phyloP scores from a whole-genome alignment of 2,888 invertebrate species.

The Torymus aiolomorphi region DNA sequence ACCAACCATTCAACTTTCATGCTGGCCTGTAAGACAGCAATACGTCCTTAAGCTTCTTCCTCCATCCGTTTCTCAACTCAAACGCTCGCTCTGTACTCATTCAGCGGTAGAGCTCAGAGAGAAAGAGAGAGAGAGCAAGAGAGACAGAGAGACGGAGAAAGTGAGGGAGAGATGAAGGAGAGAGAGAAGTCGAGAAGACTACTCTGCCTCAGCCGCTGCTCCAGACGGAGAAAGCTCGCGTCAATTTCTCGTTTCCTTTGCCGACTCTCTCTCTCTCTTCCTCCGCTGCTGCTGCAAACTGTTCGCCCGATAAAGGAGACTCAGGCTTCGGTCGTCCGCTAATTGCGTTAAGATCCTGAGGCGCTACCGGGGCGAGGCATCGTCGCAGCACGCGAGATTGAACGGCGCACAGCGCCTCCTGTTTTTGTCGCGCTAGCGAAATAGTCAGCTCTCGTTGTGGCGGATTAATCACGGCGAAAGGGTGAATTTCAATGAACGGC shows the following conservation, averaged over 20 bases:
- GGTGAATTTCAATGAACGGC: slow-evolving; percentile 23
- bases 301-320: neutral
- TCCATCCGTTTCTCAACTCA: neutral
- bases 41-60: slow-evolving; percentile 28
- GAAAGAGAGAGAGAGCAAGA: neutral
- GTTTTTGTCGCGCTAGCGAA: slow-evolving; percentile 9
- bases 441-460: slow-evolving; percentile 22
- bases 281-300: neutral
- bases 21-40: slow-evolving; percentile 1
- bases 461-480: slow-evolving; percentile 36
- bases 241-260: slow-evolving; percentile 31
- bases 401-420: neutral
- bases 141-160: too few relatives aligned
- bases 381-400: slow-evolving; percentile 1
- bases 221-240: slow-evolving; percentile 30
- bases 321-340: neutral
- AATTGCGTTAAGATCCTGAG: slow-evolving; percentile 50
- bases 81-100: too few relatives aligned
- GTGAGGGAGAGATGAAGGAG: too few relatives aligned
- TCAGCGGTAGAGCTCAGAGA: neutral
- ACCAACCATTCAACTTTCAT: neutral
- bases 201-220: neutral
- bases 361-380: slow-evolving; percentile 11
- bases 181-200: too few relatives aligned
- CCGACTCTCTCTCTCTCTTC: neutral